These are phyloP conservation scores for Notarius lentiginosus DNA, from an alignment of 2,113 vertebrate species.

Conservation along the genomic window DNA sequence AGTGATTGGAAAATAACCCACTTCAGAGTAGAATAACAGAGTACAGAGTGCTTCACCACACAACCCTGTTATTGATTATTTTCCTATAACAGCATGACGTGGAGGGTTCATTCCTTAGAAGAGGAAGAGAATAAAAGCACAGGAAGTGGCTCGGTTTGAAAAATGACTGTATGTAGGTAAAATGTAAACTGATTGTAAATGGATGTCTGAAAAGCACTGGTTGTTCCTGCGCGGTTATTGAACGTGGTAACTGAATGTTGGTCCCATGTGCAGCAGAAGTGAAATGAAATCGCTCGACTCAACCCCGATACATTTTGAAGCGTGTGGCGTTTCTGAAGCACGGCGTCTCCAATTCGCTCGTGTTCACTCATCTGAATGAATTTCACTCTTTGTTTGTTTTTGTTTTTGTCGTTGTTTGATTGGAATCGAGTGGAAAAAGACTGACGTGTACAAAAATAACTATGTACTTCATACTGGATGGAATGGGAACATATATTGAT, in stretches of 20 bases:
- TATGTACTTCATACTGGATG: constrained; percentile 38
- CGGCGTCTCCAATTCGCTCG: constrained; percentile 17
- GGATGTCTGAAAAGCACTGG: neutral
- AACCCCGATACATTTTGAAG: constrained; percentile 42
- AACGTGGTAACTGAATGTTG: neutral
- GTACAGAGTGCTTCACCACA: neutral
- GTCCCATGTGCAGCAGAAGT: constrained; percentile 11
- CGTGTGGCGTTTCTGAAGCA: constrained; percentile 40
- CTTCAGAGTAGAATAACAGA: neutral
- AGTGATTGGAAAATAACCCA: neutral
- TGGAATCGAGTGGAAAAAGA: constrained; percentile 38
- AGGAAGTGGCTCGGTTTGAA: neutral
- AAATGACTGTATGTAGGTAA: neutral
- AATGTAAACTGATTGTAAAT: neutral
- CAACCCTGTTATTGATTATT: neutral
- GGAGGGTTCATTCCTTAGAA: neutral
- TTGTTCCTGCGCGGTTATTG: neutral
- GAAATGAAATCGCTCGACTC: constrained; percentile 2
- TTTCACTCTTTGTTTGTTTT: constrained; percentile 36
- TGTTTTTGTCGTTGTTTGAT: constrained; percentile 15
- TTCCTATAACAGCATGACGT: neutral
- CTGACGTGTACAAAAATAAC: constrained; percentile 43
- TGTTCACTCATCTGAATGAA: constrained; percentile 45
- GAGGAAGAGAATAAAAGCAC: neutral
- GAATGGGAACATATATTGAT: constrained; percentile 28